phyloP scores from a whole-genome alignment of 2,113 vertebrate genomes.

The Sigmodon hispidus region DNA sequence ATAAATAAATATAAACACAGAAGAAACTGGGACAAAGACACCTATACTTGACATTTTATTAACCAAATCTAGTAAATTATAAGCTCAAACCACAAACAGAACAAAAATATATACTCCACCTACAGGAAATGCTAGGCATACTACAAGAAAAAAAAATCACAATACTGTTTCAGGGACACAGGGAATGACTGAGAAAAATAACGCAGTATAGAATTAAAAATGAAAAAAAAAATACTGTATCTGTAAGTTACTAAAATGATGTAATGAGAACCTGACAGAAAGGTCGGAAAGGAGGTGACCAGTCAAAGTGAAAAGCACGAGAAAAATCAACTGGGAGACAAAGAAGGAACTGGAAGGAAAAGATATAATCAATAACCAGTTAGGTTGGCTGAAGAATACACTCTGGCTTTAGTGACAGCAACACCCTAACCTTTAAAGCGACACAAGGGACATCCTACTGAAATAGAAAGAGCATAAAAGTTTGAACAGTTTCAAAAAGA shows the following conservation, averaged over 20 bases:
- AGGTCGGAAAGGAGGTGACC: not conserved
- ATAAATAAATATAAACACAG: not conserved
- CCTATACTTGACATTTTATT: not conserved
- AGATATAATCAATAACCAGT: not conserved
- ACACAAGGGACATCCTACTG: not conserved
- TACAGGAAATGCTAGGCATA: not conserved
- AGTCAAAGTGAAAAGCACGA: not conserved
- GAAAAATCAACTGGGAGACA: not conserved
- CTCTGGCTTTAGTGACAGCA: not conserved
- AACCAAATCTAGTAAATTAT: not conserved
- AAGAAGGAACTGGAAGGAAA: constrained; percentile 1
- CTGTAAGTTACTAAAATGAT: not conserved
- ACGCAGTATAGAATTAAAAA: not conserved
- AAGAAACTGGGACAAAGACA: not conserved
- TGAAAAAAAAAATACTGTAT: not conserved
- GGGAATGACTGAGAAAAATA: not conserved
- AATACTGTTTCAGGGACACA: not conserved
- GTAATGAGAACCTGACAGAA: not conserved
- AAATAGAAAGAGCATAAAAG: not conserved
- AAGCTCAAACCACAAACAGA: not conserved
- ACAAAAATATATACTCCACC: not conserved
- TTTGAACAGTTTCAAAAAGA: not conserved
- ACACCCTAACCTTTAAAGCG: not conserved
- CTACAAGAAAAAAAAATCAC: not conserved
- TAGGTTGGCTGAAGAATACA: not conserved